A percentile compares a stretch with the other conserved stretches of the same genome.
Conservation (phyloP, 2,113 vertebrate genomes). For the Microtus montanus region DNA sequence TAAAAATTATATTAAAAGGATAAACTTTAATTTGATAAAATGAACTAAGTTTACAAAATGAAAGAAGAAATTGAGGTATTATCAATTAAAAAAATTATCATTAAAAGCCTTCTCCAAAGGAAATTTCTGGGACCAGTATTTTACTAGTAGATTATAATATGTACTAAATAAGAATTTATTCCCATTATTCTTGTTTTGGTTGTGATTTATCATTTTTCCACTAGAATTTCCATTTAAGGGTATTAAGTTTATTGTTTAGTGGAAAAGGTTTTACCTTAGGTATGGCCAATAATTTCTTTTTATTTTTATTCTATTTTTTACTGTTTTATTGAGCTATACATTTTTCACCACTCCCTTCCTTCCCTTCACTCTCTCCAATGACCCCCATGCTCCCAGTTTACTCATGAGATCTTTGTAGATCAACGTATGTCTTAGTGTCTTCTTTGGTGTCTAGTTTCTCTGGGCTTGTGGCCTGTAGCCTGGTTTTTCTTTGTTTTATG, state of each 20-base stretch:
- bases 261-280: not conserved
- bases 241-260: not conserved
- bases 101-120: not conserved
- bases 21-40: not conserved
- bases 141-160: conserved; percentile 18
- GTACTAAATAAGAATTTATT: conserved; percentile 30
- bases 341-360: too few relatives aligned
- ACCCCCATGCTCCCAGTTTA: too few relatives aligned
- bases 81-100: not conserved
- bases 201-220: not conserved
- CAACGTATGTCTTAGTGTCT: too few relatives aligned
- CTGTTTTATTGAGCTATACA: too few relatives aligned
- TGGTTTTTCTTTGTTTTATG: too few relatives aligned
- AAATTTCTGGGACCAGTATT: not conserved
- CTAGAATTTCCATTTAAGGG: not conserved
- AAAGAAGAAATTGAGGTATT: not conserved
- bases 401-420: too few relatives aligned
- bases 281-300: not conserved
- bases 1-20: not conserved
- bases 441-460: too few relatives aligned
- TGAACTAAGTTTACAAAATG: not conserved
- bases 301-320: too few relatives aligned
- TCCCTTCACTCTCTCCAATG: too few relatives aligned
- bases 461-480: too few relatives aligned
- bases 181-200: not conserved